Base-by-base conservation (phyloP, 1,140 invertebrate species). In the Drosophila arizonae region DNA sequence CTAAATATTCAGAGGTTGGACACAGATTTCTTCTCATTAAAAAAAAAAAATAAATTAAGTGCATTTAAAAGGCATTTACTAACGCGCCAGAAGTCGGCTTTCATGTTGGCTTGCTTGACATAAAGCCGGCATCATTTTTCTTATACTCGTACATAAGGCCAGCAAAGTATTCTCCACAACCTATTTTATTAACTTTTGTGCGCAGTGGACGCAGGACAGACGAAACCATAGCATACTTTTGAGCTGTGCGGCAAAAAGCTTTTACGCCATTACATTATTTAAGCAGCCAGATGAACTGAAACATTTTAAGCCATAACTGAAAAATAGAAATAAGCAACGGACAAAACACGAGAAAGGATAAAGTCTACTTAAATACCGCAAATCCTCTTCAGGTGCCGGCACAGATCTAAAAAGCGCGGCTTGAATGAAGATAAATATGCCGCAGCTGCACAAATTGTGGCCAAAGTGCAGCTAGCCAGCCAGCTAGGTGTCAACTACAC, bases 221-320 rank as follows among this genome's bases (percentile, higher is more conserved):
- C 57, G 48, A 57, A 55, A 55, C 15, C 24, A 51, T 65, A 30
- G 61, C 61, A 50, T 51, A 71, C 52, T 71, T 64, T 46, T 64
- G 13, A 57, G 56, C 50, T 60, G 50, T 11, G 50, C 58, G 48
- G 43, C 6, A 66, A 62, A 73, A 68, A 56, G 57, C 57, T 72
- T 52, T 72, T 68, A 67, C 24, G 50, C 30, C 17, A 17, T 17
- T 17, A 52, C 67, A 65, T 62, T 60, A 55, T 46, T 56, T 69
- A 71, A 79, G 57, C 76, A 52, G 51, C 65, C 58, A 56, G 60
- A 58, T 76, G 71, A 62, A 76, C 72, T 87, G 70, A 76, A 82
- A 79, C 62, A 79, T 82, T 87, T 82, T 86, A 82, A 86, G 81
- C 81, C 82, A 87, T 86, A 76, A 87, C 81, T 87, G 87, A 79